Evolutionary conservation across 2,888 invertebrate species (phyloP), one percentile per base, ranked within the genome.

Genomic region (Heliconius sara): DNA sequence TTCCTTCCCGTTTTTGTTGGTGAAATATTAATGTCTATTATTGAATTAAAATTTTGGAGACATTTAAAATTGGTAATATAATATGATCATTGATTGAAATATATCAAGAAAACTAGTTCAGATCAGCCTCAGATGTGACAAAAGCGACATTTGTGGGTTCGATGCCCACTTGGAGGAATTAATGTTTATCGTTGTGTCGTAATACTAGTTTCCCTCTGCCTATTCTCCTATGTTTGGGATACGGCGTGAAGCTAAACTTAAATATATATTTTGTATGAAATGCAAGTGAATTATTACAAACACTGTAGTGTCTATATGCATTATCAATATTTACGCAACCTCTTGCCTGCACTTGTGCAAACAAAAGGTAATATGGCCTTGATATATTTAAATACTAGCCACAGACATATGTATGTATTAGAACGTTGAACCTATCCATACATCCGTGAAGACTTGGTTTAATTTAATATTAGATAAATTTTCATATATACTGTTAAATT

Each of bases 321-420:
- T 72, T 78, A 73, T 73, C 73, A 74, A 73, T 74, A 78, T 78
- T 74, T 79, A 75, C 67, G 74, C 74, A 74, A 72, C 52, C 52
- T 78, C 78, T 66, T 52, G 39, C 43, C 63, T 81, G 78, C 81
- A 80, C 76, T 80, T 78, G 80, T 27, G 80, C 76, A 76, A 78
- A 78, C 78, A 76, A 52, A 57, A 72, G 78, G 68, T 68, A 75
- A 68, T 66, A 10, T 77, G 74, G 34, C 77, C 78, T 81, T 81
- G 80, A 80, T 76, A 76, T 81, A 81, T 81, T 80, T 80, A 70
- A 81, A 81, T 81, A 80, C 79, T 72, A 79, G 77, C 68, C 72
- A 16, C 78, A 81, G 80, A 34, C 6, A 34, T 5, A 80, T 39
- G 63, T 77, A 73, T 78, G 66, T 39, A 16, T 1, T 30, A 76